Conservation (phyloP, 2,113 vertebrate genomes). For the Tachycineta bicolor region DNA sequence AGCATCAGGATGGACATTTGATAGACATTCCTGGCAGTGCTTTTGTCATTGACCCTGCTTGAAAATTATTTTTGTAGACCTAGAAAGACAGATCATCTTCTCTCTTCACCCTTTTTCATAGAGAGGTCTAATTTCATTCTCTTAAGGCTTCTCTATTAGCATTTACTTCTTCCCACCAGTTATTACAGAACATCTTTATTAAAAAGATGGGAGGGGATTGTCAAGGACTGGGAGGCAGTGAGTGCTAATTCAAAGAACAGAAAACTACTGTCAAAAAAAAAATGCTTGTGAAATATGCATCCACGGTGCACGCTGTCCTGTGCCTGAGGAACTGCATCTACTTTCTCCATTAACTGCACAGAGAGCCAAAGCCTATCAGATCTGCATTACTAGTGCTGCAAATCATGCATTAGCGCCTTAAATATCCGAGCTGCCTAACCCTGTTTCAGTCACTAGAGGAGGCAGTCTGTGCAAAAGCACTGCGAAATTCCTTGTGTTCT, state of each 20-base stretch:
- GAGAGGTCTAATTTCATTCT: neutral
- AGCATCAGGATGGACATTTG: neutral
- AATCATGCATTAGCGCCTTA: neutral
- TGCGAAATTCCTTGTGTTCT: neutral
- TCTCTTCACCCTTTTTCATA: neutral
- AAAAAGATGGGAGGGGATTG: neutral
- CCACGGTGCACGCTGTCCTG: neutral
- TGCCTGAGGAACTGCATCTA: neutral
- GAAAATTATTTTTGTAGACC: neutral
- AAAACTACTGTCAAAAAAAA: neutral
- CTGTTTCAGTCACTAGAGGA: neutral
- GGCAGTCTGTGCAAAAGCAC: neutral
- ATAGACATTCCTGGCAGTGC: neutral
- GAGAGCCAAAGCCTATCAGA: neutral
- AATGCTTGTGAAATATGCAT: neutral
- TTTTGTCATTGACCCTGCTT: neutral
- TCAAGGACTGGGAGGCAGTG: neutral
- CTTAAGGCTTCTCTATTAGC: neutral
- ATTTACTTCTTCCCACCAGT: neutral
- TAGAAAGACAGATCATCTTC: neutral
- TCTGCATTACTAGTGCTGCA: neutral
- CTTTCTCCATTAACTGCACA: neutral
- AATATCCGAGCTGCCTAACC: neutral
- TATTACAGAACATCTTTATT: neutral
- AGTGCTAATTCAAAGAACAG: neutral